Base-by-base conservation (phyloP, 37 sponge, comb jelly and placozoan genomes). In the Haliclona indistincta region DNA sequence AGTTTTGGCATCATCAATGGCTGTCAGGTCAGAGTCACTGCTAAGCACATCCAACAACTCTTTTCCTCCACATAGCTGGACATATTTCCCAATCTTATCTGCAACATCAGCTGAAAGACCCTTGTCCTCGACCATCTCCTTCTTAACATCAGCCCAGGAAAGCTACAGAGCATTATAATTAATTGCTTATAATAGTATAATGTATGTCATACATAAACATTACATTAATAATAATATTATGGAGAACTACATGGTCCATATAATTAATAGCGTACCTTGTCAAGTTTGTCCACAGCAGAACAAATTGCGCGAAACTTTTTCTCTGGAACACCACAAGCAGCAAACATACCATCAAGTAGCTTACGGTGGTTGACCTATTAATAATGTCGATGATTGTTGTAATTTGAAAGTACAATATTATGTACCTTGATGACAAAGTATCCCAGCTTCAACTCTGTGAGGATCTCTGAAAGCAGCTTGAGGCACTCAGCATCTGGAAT, bases 261-360 rank as follows among this genome's bases (percentile, higher is more conserved):
- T n/a, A n/a, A n/a, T n/a, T n/a, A 7, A 8, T n/a, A 58, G 11
- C n/a, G 3, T 75, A 95, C 95, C 85, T 99, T 99, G 66, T 99
- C 99, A 25, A 99, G 88, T 62, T 99, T 99, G 65, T 99, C 99
- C 32, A 99, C 94, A 67, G 96, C 82, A 75, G 96, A 96, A 71
- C 94, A 99, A 54, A 91, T 92, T 2, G 89, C 73, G 17, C 96
- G 62, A 66, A 99, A 96, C 61, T 93, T 93, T 13, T 87, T 89
- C 19, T 44, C 32, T 20, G 92, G 88, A 35, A 93, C 94, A 13
- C 96, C 96, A 81, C 96, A 95, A 13, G 85, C 89, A 52, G 77
- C 91, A 71, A 99, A 99, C 61, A 99, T 90, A 20, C 97, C 99
- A 79, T 99, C 96, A 40, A 99, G 85, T 13, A 99, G 30, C 56